These are phyloP conservation scores for Phymanthus crucifer DNA, from an alignment of 92 coral and sea anemone genomes.

Conservation along the genomic window DNA sequence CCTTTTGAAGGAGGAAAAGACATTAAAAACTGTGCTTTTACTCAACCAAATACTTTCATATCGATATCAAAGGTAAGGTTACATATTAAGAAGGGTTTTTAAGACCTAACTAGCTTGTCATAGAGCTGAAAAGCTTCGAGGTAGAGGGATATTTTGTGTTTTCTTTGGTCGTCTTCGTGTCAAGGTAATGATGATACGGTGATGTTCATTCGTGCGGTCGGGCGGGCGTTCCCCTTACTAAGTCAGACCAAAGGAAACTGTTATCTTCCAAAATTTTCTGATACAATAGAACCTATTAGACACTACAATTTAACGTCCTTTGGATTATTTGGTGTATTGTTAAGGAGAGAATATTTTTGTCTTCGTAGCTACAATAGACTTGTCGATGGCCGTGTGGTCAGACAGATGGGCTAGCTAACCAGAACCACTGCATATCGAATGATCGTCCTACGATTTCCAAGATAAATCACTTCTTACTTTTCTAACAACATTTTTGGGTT, in stretches of 20 bases:
- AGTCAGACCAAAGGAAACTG: background rate
- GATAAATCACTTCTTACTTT: background rate
- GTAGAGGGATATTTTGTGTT: background rate
- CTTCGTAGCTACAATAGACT: too few relatives aligned
- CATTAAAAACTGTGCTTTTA: background rate
- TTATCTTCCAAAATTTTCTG: background rate
- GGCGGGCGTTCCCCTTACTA: background rate
- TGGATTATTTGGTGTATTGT: background rate
- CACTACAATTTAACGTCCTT: background rate
- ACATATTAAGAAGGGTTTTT: background rate
- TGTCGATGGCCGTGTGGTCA: slow-evolving; percentile 29
- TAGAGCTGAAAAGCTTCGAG: background rate
- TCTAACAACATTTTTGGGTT: background rate
- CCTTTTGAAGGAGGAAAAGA: too few relatives aligned
- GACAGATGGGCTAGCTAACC: slow-evolving; percentile 16
- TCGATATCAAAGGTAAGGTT: background rate
- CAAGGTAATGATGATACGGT: background rate
- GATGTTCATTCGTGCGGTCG: background rate
- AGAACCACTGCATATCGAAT: background rate
- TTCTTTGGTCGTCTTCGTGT: background rate
- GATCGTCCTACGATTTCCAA: background rate
- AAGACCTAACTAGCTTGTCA: background rate
- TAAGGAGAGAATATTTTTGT: background rate
- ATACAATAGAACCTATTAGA: background rate
- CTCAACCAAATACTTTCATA: background rate